phyloP scores from a whole-genome alignment of 2,888 invertebrate species.

The Lasiommata megera region DNA sequence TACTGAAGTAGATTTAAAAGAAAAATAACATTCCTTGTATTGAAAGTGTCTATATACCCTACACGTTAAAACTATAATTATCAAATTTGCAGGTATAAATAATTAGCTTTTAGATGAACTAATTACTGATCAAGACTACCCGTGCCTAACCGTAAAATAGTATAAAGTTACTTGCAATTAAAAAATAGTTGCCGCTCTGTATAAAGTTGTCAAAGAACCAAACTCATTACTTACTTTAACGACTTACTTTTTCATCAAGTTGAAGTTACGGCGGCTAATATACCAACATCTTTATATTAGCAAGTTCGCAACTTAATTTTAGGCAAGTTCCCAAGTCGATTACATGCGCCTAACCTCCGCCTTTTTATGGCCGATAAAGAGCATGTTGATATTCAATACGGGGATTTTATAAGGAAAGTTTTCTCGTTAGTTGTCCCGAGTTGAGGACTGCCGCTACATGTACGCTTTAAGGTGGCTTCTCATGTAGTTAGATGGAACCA shows the following conservation, averaged over 20 bases:
- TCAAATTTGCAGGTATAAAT: too few species aligned
- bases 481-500: neutral
- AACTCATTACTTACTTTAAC: neutral
- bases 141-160: too few species aligned
- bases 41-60: too few species aligned
- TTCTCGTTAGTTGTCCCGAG: constrained; percentile 39
- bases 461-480: constrained; percentile 10
- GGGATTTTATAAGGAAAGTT: constrained; percentile 42
- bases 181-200: too few species aligned
- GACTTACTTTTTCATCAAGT: neutral
- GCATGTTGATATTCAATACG: constrained; percentile 43
- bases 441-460: constrained; percentile 31
- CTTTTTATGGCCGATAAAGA: constrained; percentile 38
- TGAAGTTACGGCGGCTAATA: neutral
- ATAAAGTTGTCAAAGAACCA: neutral
- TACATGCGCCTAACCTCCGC: constrained; percentile 20
- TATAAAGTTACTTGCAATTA: too few species aligned
- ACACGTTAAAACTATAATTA: too few species aligned
- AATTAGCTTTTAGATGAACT: too few species aligned
- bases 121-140: too few species aligned
- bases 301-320: constrained; percentile 18
- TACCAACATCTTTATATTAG: neutral
- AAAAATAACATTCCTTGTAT: too few species aligned
- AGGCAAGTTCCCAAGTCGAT: constrained; percentile 16
- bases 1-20: too few species aligned